These are phyloP conservation scores for Caenorhabditis japonica DNA, from an alignment of 2,888 invertebrate genomes.

Conservation along the genomic window DNA sequence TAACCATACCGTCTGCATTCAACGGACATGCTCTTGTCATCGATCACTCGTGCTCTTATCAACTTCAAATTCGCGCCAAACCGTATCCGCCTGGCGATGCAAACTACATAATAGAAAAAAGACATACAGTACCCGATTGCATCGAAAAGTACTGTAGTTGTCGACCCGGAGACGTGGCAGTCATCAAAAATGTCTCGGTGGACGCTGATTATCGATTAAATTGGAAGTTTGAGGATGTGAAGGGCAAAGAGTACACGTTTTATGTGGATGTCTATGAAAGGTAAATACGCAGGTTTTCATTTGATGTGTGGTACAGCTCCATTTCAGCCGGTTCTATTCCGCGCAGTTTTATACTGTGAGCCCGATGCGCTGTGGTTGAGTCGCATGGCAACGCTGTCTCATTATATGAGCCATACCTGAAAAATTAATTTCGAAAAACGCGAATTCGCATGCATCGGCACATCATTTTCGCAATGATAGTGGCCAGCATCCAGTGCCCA, in stretches of 20 bases:
- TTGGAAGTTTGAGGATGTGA: constrained; percentile 34
- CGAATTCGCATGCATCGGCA: no score
- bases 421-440: no score
- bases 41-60: constrained; percentile 59
- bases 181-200: constrained; percentile 9
- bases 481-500: no score
- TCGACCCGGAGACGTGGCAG: constrained; percentile 36
- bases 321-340: no score
- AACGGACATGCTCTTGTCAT: constrained; percentile 54
- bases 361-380: no score
- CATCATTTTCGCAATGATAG: no score
- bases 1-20: constrained; percentile 57
- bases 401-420: no score
- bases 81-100: constrained; percentile 67
- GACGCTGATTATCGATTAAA: constrained; percentile 20
- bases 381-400: no score
- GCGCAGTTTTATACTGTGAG: no score
- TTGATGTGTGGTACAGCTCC: not conserved
- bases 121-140: constrained; percentile 65
- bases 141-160: constrained; percentile 67
- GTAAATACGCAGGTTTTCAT: not conserved
- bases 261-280: constrained; percentile 50
- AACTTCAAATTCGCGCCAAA: constrained; percentile 63
- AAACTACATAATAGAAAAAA: constrained; percentile 41
- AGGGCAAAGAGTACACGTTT: constrained; percentile 23